Evolutionary conservation across 2,797 vertebrate genomes (phyloP), one percentile per base, ranked within the genome.

Genomic region (Poecile montanus): DNA sequence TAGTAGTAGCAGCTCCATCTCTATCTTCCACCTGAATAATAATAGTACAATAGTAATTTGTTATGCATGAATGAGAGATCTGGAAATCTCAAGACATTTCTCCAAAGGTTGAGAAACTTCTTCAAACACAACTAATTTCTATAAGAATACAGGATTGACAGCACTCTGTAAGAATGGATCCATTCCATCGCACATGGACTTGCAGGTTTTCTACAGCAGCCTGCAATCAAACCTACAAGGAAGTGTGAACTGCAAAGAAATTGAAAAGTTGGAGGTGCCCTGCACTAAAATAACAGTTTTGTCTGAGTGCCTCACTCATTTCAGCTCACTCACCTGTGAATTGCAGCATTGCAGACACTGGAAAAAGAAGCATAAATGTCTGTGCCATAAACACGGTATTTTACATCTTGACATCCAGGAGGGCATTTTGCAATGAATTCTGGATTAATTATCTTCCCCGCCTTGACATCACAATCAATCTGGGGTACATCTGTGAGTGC

Each of bases 361-460:
- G 99, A 99, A 96, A 99, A 99, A 77, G 99, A 99, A 36, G 99
- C 99, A 6, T 99, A 99, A 87, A 99, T 97, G 8, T 97, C 98
- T 2, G 99, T 99, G 81, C 99, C 99, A 3, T 99, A 99, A 75
- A 99, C 99, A 19, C 98, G 98, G 94, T 99, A 98, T 96, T 98
- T 99, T 66, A 98, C 98, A 96, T 99, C 99, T 89, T 98, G 98
- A 91, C 99, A 99, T 92, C 98, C 98, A 5, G 98, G 96, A 1
- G 99, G 99, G 92, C 99, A 99, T 91, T 98, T 99, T 74, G 97
- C 99, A 51, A 99, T 98, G 96, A 99, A 99, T 97, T 99, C 99
- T n/a, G 98, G 98, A 91, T 99, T 98, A 88, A 96, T 98, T 95
- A 99, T 98, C 98, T 99, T 99, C 57, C 99, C 99, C 0, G 99